Base-by-base conservation (phyloP, 1,140 invertebrate species). In the Conus ventricosus region DNA sequence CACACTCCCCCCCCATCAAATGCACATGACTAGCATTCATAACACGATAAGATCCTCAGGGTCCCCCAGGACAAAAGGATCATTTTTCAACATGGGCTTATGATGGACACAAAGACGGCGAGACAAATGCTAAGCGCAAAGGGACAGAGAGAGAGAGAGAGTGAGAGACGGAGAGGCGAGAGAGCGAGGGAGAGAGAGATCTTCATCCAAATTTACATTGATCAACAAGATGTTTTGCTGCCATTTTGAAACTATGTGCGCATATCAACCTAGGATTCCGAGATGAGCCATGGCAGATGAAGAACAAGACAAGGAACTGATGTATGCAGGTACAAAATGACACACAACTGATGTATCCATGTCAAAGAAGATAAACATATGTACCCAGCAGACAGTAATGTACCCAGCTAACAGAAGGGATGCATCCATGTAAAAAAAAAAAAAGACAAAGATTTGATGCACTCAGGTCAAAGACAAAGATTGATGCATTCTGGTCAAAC, bases 171-270 rank as follows among this genome's bases (percentile, higher is more conserved):
- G n/a, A 75, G n/a, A 75, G 15, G 7, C n/a, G 7, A 75, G 71
- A 75, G n/a, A 75, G n/a, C 1, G 23, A 75, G n/a, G 2, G 20
- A 78, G 39, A 27, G 76, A 54, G 39, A 23, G 13, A 78, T 81
- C 5, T 53, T 11, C 53, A 84, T 27, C 82, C n/a, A 84, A 60
- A 84, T 54, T 84, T 60, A n/a, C 82, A 84, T 71, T n/a, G 67
- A 71, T 71, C 67, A 71, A 71, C 82, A 55, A 83, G n/a, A 63
- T 51, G 78, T 84, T 84, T 27, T 87, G 85, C 85, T 87, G 85
- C 85, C 85, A 87, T 87, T 87, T 87, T 25, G 85, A 75, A 78
- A 80, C 85, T 80, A 71, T 87, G 85, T 80, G 85, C 85, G 85
- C 75, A 87, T 57, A 54, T 87, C 71, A 57, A 87, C 67, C 85